A percentile compares a stretch with the other conserved stretches of the same genome.
These are phyloP conservation scores for Amia ocellicauda DNA, from an alignment of 2,113 vertebrate species.

Conservation along the genomic window DNA sequence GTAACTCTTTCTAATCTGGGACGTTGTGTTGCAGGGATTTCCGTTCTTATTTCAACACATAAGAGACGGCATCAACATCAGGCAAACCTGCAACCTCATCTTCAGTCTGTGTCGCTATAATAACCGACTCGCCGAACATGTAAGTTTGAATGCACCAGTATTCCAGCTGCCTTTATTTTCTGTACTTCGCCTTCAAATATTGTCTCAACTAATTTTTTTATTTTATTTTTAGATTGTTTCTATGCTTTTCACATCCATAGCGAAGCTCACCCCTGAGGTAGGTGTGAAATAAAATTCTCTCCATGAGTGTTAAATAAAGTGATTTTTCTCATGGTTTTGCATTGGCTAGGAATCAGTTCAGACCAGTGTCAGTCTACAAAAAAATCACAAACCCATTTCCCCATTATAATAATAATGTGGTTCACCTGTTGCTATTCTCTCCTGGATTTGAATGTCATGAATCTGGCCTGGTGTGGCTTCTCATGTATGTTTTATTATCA, in stretches of 20 bases:
- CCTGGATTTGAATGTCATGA: neutral
- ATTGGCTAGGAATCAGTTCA: too few relatives aligned
- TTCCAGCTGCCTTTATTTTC: neutral
- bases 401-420: neutral
- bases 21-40: slow-evolving; percentile 80
- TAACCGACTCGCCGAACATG: slow-evolving; percentile 95
- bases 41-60: slow-evolving; percentile 99
- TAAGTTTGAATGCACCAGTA: slow-evolving; percentile 53
- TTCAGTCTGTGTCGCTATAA: slow-evolving; percentile 98
- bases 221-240: slow-evolving; percentile 84
- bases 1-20: slow-evolving; percentile 11
- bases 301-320: too few relatives aligned
- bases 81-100: slow-evolving; percentile 98
- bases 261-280: slow-evolving; percentile 97
- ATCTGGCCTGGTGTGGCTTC: too few relatives aligned
- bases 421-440: neutral
- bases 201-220: neutral
- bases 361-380: neutral
- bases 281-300: slow-evolving; percentile 26
- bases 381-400: neutral
- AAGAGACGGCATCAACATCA: slow-evolving; percentile 96
- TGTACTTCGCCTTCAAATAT: neutral
- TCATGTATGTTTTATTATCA: too few relatives aligned
- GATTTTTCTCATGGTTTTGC: too few relatives aligned
- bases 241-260: slow-evolving; percentile 98